Conservation (phyloP, 2,113 vertebrate genomes). For the Gavia stellata region DNA sequence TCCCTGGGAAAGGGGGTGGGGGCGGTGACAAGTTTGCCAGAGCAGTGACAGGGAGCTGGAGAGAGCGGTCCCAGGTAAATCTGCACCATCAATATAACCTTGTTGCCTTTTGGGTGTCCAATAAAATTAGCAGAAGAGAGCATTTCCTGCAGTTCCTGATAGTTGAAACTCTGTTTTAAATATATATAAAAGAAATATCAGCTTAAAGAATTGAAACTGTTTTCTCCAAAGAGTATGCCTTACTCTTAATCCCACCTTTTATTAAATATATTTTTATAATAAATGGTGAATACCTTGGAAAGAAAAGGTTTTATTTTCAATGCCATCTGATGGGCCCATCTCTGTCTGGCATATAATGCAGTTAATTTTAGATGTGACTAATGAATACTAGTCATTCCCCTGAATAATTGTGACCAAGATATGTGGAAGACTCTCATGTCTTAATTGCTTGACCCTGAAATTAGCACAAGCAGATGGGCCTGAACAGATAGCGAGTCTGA, state of each 20-base stretch:
- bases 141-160: background rate
- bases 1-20: fast-evolving
- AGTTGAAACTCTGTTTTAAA: background rate
- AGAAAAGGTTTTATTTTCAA: background rate
- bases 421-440: background rate
- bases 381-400: background rate
- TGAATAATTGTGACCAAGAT: background rate
- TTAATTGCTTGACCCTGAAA: conserved; percentile 20
- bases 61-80: background rate
- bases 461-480: background rate
- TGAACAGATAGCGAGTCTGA: background rate
- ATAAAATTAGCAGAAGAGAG: background rate
- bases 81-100: fast-evolving
- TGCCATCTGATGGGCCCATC: background rate
- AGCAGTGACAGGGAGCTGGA: background rate
- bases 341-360: background rate
- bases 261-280: background rate
- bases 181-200: background rate
- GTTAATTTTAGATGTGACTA: background rate
- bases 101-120: background rate
- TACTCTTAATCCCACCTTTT: background rate
- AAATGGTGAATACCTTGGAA: background rate
- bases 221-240: background rate
- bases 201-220: background rate
- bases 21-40: background rate